Evolutionary conservation across 2,113 vertebrate genomes (phyloP), one percentile per base, ranked within the genome.

Genomic region (Menidia beryllina): DNA sequence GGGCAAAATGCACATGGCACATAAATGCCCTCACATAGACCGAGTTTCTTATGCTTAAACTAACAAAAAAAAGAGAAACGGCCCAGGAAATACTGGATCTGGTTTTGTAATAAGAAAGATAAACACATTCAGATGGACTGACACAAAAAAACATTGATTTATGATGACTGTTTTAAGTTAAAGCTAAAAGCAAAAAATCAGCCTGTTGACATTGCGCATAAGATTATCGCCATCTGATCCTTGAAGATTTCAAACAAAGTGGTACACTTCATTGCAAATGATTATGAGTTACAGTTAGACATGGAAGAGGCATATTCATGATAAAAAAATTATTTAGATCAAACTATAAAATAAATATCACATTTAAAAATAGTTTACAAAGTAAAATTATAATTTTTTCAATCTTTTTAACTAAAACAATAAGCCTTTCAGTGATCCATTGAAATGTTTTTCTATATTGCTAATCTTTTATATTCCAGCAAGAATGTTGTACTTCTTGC

Each of bases 1-100:
- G 88, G 87, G 85, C 90, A 91, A 86, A 55, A 86, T 63, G 80
- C 82, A 83, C 70, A 80, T 58, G 47, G 69, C 75, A 62, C 80
- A 69, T 79, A 74, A 73, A 77, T 66, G 71, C 50, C 57, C 72
- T 58, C 63, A 39, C 51, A 64, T 45, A 23, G 14, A 38, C 41
- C 55, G 67, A 10, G 39, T 36, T 69, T 60, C 60, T 60, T 34
- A 59, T 51, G n/a, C 24, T 39, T 51, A 48, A 43, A 50, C 38
- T 30, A 24, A 72, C 48, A 26, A 38, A 75, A 68, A 74, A 14
- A 51, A 75, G 65, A 74, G 14, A 51, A 77, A 25, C 48, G 48
- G 17, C 24, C 23, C 7, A 27, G 26, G 69, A 53, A 72, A 57
- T 49, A 56, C 24, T 48, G 50, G 14, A 47, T 52, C 7, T 43